Evolutionary conservation across 2,888 invertebrate genomes (phyloP), one percentile per base, ranked within the genome.

Genomic region (Crocallis elinguaria): DNA sequence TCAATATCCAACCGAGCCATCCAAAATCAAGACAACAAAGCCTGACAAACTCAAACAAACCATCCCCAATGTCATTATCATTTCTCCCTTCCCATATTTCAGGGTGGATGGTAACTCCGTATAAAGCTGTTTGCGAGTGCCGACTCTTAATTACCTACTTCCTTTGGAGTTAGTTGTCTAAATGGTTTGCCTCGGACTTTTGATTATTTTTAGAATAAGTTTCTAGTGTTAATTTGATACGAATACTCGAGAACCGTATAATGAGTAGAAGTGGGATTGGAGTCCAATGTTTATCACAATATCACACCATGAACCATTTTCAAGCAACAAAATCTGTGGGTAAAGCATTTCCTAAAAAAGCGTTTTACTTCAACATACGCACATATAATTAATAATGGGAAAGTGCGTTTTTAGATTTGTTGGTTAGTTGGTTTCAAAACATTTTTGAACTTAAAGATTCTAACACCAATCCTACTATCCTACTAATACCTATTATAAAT

Each of bases 1-100:
- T 39, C 19, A 27, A 45, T 16, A 33, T 35, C 36, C n/a, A 49
- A 23, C 35, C 57, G 29, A 62, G 62, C 19, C 12, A 19, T 32
- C 19, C 46, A 32, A 46, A 48, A 33, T 30, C 38, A 49, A 43
- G 29, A 33, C 48, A 38, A 48, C 53, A 48, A 48, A 48, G 41
- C 45, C 54, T 49, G 44, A 42, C 52, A 60, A 60, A 62, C 66
- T 60, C 58, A 60, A 58, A 56, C 56, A 55, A 46, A 62, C 53
- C 41, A 42, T 56, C 60, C 68, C 66, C 69, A 73, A 73, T 71
- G 72, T 73, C 72, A 72, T 74, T 74, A 71, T 64, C 69, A 68
- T 69, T 59, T 57, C 59, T 49, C 63, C 66, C 63, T 56, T 54
- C 53, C 55, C 54, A 54, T 62, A 62, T 62, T 57, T 63, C 53